These are phyloP conservation scores for Molanna angustata DNA, from an alignment of 2,888 invertebrate species.

Conservation along the genomic window DNA sequence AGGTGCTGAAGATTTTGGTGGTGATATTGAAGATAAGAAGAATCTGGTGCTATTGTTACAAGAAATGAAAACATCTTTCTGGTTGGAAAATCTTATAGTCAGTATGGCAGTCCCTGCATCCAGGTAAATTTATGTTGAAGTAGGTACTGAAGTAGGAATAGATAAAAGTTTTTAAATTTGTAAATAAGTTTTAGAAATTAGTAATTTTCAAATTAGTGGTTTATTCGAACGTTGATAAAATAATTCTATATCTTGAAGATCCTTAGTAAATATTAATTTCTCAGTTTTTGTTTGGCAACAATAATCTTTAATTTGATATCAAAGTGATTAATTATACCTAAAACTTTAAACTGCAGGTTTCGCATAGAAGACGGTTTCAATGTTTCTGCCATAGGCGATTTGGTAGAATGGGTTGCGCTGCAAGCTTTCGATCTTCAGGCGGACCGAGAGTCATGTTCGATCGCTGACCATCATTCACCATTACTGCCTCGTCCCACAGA, in stretches of 20 bases:
- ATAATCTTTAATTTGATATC: no score
- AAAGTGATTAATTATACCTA: no score
- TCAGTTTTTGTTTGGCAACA: no score
- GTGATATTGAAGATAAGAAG: slow-evolving; percentile 49
- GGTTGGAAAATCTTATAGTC: slow-evolving; percentile 54
- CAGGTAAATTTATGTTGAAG: slow-evolving; percentile 40
- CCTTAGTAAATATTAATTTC: no score
- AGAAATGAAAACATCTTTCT: slow-evolving; percentile 60
- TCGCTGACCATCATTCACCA: slow-evolving; percentile 53
- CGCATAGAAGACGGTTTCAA: slow-evolving; percentile 66
- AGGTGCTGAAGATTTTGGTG: slow-evolving; percentile 29
- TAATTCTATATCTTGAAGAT: no score
- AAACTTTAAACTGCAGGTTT: slow-evolving; percentile 43
- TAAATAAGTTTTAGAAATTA: no score
- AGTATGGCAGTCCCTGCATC: slow-evolving; percentile 60
- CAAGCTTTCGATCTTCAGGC: slow-evolving; percentile 64
- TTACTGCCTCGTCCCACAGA: slow-evolving; percentile 48
- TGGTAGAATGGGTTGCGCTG: slow-evolving; percentile 66
- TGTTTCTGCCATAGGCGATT: slow-evolving; percentile 56
- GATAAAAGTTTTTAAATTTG: no score
- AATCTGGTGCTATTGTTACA: slow-evolving; percentile 56
- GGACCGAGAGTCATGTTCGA: slow-evolving; percentile 39
- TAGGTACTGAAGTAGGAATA: not conserved
- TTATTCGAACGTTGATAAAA: no score
- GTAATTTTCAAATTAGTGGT: no score